Evolutionary conservation across 2,797 vertebrate genomes (phyloP).

Genomic region (Gymnoscopelus microlampas): DNA sequence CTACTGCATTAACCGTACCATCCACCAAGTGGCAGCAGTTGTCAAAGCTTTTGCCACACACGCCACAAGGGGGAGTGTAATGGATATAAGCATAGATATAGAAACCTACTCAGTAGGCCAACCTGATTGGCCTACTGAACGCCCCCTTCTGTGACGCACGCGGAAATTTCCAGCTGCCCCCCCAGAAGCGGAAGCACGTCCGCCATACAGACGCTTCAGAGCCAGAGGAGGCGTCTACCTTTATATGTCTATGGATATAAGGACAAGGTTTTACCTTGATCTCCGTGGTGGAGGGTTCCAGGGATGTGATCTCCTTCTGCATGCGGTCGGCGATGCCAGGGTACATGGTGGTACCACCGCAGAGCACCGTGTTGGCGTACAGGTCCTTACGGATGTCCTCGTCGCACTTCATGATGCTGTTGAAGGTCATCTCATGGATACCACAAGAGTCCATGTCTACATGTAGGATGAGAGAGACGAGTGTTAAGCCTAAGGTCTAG

Average conservation of each 20-base stretch:
- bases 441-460: constrained; percentile 97
- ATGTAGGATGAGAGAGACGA: neutral
- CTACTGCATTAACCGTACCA: neutral
- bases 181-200: too few species aligned
- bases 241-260: too few species aligned
- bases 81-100: too few species aligned
- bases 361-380: constrained; percentile 97
- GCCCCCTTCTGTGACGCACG: too few species aligned
- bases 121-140: too few species aligned
- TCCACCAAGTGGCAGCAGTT: constrained; percentile 33
- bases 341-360: constrained; percentile 98
- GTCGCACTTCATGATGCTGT: constrained; percentile 99
- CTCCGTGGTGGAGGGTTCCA: constrained; percentile 98
- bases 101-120: too few species aligned
- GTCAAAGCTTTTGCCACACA: too few species aligned
- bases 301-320: constrained; percentile 97
- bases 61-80: too few species aligned
- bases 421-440: constrained; percentile 98
- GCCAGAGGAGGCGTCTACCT: too few species aligned
- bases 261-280: constrained; percentile 87
- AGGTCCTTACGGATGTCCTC: constrained; percentile 98
- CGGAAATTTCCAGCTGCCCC: too few species aligned
- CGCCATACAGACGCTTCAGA: too few species aligned
- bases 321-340: constrained; percentile 96
- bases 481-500: neutral